Percentiles rank a stretch among this genome's conserved stretches.
phyloP scores from a whole-genome alignment of 2,797 vertebrate genomes.

The Petrocephalus sullivani region DNA sequence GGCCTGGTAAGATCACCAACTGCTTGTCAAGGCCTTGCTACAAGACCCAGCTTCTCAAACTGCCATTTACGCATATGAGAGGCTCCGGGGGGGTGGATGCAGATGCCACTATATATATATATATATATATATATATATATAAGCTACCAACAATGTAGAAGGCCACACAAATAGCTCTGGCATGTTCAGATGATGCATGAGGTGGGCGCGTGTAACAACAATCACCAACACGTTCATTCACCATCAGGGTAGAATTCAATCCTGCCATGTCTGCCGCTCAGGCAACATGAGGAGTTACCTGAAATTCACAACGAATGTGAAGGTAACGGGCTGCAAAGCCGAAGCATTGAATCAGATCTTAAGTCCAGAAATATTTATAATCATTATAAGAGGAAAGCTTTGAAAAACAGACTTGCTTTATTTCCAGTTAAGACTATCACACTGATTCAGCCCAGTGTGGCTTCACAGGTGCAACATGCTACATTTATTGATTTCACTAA shows the following conservation, averaged over 20 bases:
- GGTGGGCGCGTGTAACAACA: neutral
- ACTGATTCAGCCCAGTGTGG: neutral
- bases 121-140: neutral
- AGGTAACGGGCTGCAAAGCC: neutral
- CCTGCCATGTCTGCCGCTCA: neutral
- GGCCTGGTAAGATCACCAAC: neutral
- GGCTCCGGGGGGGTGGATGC: neutral
- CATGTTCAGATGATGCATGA: neutral
- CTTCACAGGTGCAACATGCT: neutral
- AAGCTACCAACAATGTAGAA: neutral
- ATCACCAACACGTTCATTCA: neutral
- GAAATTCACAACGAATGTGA: neutral
- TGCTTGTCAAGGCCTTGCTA: neutral
- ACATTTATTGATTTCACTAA: neutral
- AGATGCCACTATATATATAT: neutral
- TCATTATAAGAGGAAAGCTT: neutral
- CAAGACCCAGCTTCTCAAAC: neutral
- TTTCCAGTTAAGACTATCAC: neutral
- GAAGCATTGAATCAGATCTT: conserved; percentile 7
- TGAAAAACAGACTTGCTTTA: neutral
- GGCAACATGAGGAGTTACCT: neutral
- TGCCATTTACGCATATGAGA: neutral
- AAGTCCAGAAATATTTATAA: conserved; percentile 14
- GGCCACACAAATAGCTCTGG: neutral
- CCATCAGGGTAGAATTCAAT: neutral